Percentiles rank a stretch among this genome's conserved stretches.
Evolutionary conservation across 23 tunicate species (phyloP).

Genomic region (Halocynthia roretzi): DNA sequence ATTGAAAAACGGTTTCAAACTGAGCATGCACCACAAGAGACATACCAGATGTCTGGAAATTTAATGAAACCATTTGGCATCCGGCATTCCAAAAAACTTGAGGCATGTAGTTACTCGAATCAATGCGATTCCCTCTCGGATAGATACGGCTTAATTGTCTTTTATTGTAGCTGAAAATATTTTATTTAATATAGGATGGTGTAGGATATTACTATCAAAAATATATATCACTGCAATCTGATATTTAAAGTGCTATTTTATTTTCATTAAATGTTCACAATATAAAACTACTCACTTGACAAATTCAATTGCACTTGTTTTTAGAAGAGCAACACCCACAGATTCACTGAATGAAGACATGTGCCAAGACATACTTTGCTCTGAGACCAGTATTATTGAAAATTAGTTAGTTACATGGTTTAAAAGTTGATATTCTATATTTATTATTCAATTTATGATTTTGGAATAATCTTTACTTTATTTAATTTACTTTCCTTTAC

Average conservation of each 20-base stretch:
- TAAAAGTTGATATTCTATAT: too few relatives aligned
- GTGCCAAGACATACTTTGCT: slow-evolving; percentile 35
- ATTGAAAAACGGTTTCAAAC: too few relatives aligned
- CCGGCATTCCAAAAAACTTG: slow-evolving; percentile 96
- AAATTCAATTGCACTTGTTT: slow-evolving; percentile 71
- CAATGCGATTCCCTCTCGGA: slow-evolving; percentile 83
- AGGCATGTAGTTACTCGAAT: slow-evolving; percentile 91
- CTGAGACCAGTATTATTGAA: neutral
- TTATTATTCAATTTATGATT: too few relatives aligned
- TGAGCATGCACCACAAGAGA: neutral
- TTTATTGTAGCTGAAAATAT: slow-evolving; percentile 64
- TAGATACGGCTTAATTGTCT: slow-evolving; percentile 91
- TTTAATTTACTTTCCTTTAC: too few relatives aligned
- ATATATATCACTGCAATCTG: neutral
- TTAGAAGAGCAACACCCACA: slow-evolving; percentile 51
- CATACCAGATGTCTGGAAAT: slow-evolving; percentile 84
- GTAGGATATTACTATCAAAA: neutral
- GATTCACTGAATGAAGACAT: slow-evolving; percentile 91
- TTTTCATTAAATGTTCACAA: neutral
- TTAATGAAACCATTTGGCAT: slow-evolving; percentile 93
- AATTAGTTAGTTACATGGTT: too few relatives aligned
- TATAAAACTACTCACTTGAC: slow-evolving; percentile 36
- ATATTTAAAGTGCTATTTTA: neutral
- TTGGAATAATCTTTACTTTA: too few relatives aligned
- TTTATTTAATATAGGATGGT: neutral